These are phyloP conservation scores for Melanophora roralis DNA, from an alignment of 2,888 invertebrate species.

Conservation along the genomic window DNA sequence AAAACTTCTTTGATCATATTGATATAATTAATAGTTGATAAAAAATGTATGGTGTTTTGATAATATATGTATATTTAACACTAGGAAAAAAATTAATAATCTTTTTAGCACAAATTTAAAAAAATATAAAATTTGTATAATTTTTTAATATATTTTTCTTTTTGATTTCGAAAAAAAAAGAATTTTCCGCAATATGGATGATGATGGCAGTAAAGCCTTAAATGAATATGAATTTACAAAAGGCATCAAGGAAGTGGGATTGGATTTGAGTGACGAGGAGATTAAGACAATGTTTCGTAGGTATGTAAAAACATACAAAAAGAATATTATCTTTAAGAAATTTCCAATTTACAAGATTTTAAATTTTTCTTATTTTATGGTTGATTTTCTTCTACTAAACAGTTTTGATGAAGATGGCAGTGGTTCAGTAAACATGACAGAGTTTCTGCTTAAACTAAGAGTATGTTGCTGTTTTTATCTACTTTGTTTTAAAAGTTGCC, in stretches of 20 bases:
- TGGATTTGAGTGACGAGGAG: conserved; percentile 81
- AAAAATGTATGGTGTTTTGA: too few relatives aligned
- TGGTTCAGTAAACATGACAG: conserved; percentile 91
- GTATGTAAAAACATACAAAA: conserved; percentile 68
- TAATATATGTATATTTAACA: too few relatives aligned
- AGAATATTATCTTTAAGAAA: too few relatives aligned
- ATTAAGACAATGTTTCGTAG: conserved; percentile 74
- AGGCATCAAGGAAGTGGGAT: conserved; percentile 88
- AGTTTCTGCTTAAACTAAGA: conserved; percentile 89
- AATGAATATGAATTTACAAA: conserved; percentile 89
- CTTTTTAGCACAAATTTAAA: background rate
- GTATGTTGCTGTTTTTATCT: conserved; percentile 80
- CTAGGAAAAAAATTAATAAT: too few relatives aligned
- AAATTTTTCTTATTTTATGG: background rate
- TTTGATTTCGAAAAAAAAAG: conserved; percentile 76
- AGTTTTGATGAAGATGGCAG: conserved; percentile 89
- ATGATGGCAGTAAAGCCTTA: conserved; percentile 91
- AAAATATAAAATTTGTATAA: background rate
- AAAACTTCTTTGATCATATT: too few relatives aligned
- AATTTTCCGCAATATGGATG: conserved; percentile 94
- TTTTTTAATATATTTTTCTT: background rate
- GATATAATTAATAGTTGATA: too few relatives aligned
- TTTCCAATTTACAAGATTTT: too few relatives aligned
- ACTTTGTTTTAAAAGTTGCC: too few relatives aligned
- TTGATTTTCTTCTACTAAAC: conserved; percentile 37